Percentiles rank a stretch among this genome's conserved stretches.
phyloP scores from a whole-genome alignment of 1,140 invertebrate genomes.

The Drosophila varians region DNA sequence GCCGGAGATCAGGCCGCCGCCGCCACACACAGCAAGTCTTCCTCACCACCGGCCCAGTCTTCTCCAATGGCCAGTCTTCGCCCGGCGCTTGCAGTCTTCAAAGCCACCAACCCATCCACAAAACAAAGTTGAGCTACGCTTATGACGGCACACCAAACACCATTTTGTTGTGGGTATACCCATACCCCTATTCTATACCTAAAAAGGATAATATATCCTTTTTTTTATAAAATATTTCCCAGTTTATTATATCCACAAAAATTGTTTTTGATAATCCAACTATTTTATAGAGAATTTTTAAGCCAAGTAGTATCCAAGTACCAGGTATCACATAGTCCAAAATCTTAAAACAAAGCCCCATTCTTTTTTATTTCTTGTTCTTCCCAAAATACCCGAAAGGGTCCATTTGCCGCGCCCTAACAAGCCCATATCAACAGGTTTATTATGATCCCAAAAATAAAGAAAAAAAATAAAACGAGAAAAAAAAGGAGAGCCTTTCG shows the following conservation, averaged over 20 bases:
- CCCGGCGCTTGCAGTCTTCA: not conserved
- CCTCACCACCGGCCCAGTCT: conserved; percentile 1
- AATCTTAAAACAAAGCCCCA: no score
- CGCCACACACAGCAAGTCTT: conserved; percentile 37
- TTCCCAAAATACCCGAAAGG: conserved; percentile 4
- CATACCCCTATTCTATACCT: no score
- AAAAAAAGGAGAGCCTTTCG: not conserved
- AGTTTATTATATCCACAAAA: no score
- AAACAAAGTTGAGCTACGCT: conserved; percentile 73
- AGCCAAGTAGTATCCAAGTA: no score
- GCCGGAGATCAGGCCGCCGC: conserved; percentile 56
- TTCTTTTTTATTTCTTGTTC: not conserved
- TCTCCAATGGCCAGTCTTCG: conserved; percentile 6
- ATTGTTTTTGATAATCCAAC: no score
- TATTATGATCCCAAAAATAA: conserved; percentile 60
- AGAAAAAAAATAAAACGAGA: conserved; percentile 1
- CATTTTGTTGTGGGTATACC: no score
- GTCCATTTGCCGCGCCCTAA: conserved; percentile 62
- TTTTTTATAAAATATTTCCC: no score
- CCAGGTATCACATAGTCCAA: not conserved
- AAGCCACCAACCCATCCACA: not conserved
- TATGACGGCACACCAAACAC: conserved; percentile 53
- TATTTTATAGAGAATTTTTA: no score
- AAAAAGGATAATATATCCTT: no score
- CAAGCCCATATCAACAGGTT: conserved; percentile 76